A percentile compares a stretch with the other conserved stretches of the same genome.
Conservation (phyloP, 30 jellyfish, hydroid and myxozoan species). For the Chrysaora quinquecirrha region DNA sequence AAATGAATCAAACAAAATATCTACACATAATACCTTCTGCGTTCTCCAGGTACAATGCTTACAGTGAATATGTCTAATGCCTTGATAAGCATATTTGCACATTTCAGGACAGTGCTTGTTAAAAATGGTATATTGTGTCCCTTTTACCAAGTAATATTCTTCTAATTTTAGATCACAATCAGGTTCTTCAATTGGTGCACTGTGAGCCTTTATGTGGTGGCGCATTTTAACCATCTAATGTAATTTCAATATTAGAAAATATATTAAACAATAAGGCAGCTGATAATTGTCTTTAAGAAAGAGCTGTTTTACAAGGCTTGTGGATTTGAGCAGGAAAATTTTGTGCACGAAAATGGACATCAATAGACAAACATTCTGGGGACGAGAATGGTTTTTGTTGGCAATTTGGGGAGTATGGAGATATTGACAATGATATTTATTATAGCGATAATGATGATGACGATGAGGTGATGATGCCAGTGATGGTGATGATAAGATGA, state of each 20-base stretch:
- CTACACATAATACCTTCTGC: conserved; percentile 66
- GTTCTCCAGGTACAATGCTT: conserved; percentile 74
- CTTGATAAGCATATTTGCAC: conserved; percentile 75
- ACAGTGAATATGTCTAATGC: conserved; percentile 71
- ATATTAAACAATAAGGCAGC: neutral
- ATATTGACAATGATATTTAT: no score
- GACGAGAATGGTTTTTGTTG: no score
- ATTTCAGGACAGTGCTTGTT: conserved; percentile 58
- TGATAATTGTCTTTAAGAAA: neutral
- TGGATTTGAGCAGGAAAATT: no score
- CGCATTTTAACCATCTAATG: conserved; percentile 64
- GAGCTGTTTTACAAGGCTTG: neutral
- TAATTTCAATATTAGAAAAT: neutral
- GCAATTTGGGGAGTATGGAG: no score
- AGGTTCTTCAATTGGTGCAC: conserved; percentile 36
- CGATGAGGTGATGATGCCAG: no score
- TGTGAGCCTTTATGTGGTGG: conserved; percentile 57
- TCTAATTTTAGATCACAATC: conserved; percentile 50
- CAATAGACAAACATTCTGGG: no score
- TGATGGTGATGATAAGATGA: no score
- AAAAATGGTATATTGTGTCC: conserved; percentile 49
- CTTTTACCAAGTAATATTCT: conserved; percentile 63
- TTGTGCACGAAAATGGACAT: no score
- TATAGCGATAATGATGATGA: no score
- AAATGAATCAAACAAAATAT: no score